Base-by-base conservation (phyloP, 1,140 invertebrate species). In the Nixonia krombeini region DNA sequence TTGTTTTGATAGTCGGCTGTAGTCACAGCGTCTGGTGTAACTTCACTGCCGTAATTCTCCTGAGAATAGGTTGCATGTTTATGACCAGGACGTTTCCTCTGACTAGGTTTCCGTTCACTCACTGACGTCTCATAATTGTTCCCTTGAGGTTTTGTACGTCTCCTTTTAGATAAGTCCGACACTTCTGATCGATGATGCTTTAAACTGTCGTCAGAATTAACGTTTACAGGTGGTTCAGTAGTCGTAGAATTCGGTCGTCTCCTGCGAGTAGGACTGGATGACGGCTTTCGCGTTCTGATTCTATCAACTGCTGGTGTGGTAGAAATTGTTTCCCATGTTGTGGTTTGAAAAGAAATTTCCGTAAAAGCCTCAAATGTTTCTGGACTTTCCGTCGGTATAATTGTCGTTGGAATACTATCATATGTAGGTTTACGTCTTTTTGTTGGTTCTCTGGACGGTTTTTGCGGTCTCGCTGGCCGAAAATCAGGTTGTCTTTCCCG, bases 201-300 rank as follows among this genome's bases (percentile, higher is more conserved):
- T n/a, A 25, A 65, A 13, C 47, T 62, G 26, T 66, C 62, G 10
- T 63, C 51, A 9, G 15, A 25, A 41, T 55, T 26, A 15, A 58
- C 58, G 41, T 38, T 47, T 26, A 1, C 38, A 2, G 56, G 37
- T 44, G 56, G 50, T 51, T 63, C 55, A 26, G 63, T 2, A 4
- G 62, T 71, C 4, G 68, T 71, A 7, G 62, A 45, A 7, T 50
- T 65, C 18, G 68, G 68, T 16, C 68, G 57, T 52, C 68, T 66
- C 55, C 62, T 42, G 7, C 68, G 26, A 23, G 68, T 41, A 6
- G 44, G 6, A 37, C 25, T 58, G 25, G 1, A 28, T 16, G 10
- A 1, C 2, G 68, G 58, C 18, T 66, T 66, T n/a, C 63, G 58
- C 0, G 53, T 58, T 62, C 53, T 50, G 25, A 44, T 33, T 53